Evolutionary conservation across 2,797 vertebrate genomes (phyloP).

Genomic region (Percopsis omiscomaycus): DNA sequence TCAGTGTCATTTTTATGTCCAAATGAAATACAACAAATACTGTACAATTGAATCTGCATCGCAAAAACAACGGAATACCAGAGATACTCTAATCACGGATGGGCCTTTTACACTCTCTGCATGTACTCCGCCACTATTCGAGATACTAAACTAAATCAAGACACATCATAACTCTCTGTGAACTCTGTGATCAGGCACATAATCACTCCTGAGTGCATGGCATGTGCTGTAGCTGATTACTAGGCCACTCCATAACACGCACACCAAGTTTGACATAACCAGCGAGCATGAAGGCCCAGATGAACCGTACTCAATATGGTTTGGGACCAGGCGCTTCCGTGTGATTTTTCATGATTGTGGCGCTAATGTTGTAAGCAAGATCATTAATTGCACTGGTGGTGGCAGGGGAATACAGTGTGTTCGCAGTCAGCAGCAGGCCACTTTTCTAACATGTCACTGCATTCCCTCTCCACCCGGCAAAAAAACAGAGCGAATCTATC

Average conservation of each 20-base stretch:
- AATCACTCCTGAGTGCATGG: conserved; percentile 35
- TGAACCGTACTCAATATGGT: conserved; percentile 62
- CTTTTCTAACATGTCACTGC: conserved; percentile 15
- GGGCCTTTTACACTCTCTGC: conserved; percentile 4
- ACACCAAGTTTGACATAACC: conserved; percentile 53
- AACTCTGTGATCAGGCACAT: conserved; percentile 27
- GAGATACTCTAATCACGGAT: conserved; percentile 3
- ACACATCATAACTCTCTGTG: conserved; percentile 20
- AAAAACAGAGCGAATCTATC: conserved; percentile 19
- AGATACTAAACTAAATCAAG: conserved; percentile 9
- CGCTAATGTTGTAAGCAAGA: conserved; percentile 61
- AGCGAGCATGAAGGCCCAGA: conserved; percentile 56
- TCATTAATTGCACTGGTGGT: conserved; percentile 62
- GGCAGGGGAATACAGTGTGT: conserved; percentile 34
- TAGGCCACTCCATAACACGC: conserved; percentile 48
- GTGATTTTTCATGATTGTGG: conserved; percentile 62
- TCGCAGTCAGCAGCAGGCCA: conserved; percentile 26
- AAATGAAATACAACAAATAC: conserved; percentile 10
- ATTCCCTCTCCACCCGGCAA: conserved; percentile 5
- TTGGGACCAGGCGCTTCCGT: conserved; percentile 41
- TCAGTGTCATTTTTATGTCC: not conserved
- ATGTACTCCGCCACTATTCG: not conserved
- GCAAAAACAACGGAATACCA: conserved; percentile 20
- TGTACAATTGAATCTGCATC: conserved; percentile 17
- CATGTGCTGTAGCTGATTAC: conserved; percentile 52